Percentiles rank a stretch among this genome's conserved stretches.
Conservation (phyloP, 2,888 invertebrate genomes). For the Apamea sordens region DNA sequence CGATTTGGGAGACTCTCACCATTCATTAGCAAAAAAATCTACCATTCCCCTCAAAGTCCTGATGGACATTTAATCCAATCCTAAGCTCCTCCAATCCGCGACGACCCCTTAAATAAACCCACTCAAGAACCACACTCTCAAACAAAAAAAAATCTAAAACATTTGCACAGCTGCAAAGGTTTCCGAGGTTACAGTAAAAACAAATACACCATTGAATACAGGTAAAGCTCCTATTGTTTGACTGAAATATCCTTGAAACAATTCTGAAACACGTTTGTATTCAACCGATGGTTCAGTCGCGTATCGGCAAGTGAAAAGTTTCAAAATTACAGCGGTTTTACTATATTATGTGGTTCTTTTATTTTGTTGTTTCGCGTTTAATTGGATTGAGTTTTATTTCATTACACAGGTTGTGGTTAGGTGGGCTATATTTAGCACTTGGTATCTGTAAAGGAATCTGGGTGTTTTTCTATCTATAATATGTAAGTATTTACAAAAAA, state of each 20-base stretch:
- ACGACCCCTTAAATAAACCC: neutral
- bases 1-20: neutral
- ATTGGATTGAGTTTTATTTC: slow-evolving; percentile 14
- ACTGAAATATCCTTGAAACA: slow-evolving; percentile 54
- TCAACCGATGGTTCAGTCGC: slow-evolving; percentile 43
- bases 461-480: no score
- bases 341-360: slow-evolving; percentile 16
- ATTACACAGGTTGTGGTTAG: neutral
- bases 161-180: slow-evolving; percentile 45
- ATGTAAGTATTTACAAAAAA: no score
- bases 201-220: slow-evolving; percentile 52
- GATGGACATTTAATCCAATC: slow-evolving; percentile 16
- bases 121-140: slow-evolving; percentile 9
- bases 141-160: slow-evolving; percentile 32
- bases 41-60: neutral
- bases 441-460: no score
- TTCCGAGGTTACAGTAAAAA: slow-evolving; percentile 44
- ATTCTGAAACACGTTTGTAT: slow-evolving; percentile 44
- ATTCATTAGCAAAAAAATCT: slow-evolving; percentile 5
- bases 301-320: slow-evolving; percentile 44
- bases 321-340: slow-evolving; percentile 37
- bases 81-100: neutral
- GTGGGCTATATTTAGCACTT: neutral
- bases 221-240: slow-evolving; percentile 43
- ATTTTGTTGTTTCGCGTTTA: slow-evolving; percentile 15